Evolutionary conservation across 2,888 invertebrate species (phyloP).

Genomic region (Pedicia rivosa): DNA sequence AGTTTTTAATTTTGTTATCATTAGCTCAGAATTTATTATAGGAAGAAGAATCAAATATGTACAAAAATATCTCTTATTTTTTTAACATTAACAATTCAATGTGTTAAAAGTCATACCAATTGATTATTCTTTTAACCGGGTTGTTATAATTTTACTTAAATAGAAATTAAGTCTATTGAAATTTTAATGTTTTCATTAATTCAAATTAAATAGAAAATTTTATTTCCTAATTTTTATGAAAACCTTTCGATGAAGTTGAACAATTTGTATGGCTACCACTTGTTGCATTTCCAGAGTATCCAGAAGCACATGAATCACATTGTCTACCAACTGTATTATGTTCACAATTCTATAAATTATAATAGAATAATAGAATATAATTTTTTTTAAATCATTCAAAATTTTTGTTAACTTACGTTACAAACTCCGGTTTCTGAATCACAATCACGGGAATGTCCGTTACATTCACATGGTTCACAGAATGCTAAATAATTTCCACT

Average conservation of each 20-base stretch:
- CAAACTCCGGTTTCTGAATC: slow-evolving; percentile 78
- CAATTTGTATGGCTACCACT: slow-evolving; percentile 36
- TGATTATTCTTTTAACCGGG: no score
- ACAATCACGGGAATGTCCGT: slow-evolving; percentile 71
- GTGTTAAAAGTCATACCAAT: no score
- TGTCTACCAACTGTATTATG: slow-evolving; percentile 75
- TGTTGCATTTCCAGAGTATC: slow-evolving; percentile 52
- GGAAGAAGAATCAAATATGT: no score
- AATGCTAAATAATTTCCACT: slow-evolving; percentile 73
- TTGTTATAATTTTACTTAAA: slow-evolving; percentile 58
- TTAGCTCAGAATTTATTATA: no score
- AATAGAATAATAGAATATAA: neutral
- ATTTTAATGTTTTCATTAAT: no score
- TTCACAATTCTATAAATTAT: slow-evolving; percentile 61
- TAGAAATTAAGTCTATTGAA: no score
- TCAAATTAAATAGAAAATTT: no score
- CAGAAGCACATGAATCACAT: slow-evolving; percentile 70
- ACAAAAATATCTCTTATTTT: no score
- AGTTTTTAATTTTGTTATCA: no score
- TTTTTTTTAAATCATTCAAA: slow-evolving; percentile 5
- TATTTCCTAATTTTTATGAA: no score
- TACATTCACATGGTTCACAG: slow-evolving; percentile 74
- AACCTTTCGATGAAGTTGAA: slow-evolving; percentile 4
- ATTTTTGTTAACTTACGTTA: slow-evolving; percentile 40
- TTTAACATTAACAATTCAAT: no score